Evolutionary conservation across 2,797 vertebrate species (phyloP), one percentile per base, ranked within the genome.

Genomic region (Rhyacichthys aspro): DNA sequence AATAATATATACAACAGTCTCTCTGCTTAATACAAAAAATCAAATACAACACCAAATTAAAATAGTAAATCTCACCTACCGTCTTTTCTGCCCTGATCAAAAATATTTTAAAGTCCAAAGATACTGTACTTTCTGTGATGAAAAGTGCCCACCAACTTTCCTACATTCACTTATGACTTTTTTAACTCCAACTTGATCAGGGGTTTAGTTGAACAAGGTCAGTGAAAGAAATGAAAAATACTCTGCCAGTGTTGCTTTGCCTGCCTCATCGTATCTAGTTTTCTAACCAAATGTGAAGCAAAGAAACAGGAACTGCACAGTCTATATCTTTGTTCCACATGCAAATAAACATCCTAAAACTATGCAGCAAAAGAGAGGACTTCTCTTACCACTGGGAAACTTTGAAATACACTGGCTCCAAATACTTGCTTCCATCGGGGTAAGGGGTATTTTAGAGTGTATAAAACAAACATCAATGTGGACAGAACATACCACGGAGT

Each of bases 281-380:
- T 70, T 81, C 67, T 68, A 87, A 81, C 50, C 83, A 90, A 89
- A 88, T 88, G 23, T 76, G 65, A 37, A 45, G 17, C 34, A 67
- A 64, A 60, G 48, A 71, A 79, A 82, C 71, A 80, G 78, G 72
- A 84, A 83, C 67, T 70, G 53, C 69, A 54, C 36, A 10, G 64
- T 32, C 37, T 39, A 32, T 48, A 50, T 68, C 41, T 42, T n/a
- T 63, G 46, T 47, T 60, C 39, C 43, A 18, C 64, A 88, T 86
- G 84, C 82, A 88, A 86, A 86, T 82, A 18, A 32, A 50, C 34
- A 17, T 65, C 39, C 62, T 61, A 39, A 67, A 63, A 32, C 32
- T 39, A 48, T 52, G 43, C 19, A 7, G 23, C 49, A 23, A 72
- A 16, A 44, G 18, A 59, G 33, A 55, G 3, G 14, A 38, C 39